A percentile compares a stretch with the other conserved stretches of the same genome.
These are phyloP conservation scores for Pristionchus exspectatus DNA, from an alignment of 2,888 invertebrate genomes.

Conservation along the genomic window DNA sequence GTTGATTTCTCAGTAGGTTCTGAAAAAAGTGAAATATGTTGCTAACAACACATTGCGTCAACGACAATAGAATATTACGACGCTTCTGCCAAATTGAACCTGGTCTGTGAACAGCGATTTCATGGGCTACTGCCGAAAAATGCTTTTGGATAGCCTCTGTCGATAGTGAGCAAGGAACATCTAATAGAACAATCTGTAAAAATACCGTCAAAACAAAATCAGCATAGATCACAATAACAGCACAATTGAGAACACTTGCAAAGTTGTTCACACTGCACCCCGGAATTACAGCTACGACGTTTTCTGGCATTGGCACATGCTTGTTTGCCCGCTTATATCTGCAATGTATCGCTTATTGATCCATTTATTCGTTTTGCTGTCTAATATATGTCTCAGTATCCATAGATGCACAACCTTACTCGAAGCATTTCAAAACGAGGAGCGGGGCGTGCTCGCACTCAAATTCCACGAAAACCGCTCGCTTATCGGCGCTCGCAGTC, in stretches of 20 bases:
- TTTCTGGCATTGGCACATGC: neutral
- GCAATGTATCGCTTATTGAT: no score
- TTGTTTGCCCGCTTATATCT: neutral
- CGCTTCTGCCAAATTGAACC: neutral
- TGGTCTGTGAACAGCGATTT: neutral
- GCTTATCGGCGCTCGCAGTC: neutral
- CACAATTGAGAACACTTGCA: neutral
- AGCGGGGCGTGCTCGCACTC: neutral
- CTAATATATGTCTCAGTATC: no score
- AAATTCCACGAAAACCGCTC: neutral
- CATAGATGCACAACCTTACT: neutral
- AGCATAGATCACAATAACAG: neutral
- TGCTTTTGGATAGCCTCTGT: neutral
- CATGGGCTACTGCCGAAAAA: neutral
- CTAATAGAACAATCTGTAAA: neutral
- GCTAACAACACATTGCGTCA: no score
- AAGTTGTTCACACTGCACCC: neutral
- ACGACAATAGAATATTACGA: no score
- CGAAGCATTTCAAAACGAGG: neutral
- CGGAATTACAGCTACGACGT: neutral
- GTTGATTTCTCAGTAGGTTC: no score
- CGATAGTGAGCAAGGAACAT: neutral
- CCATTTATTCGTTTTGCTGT: no score
- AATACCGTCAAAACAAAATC: neutral
- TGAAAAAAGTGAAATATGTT: no score